Conservation (phyloP, 1,140 invertebrate species). For the Geopemphigus sp. region DNA sequence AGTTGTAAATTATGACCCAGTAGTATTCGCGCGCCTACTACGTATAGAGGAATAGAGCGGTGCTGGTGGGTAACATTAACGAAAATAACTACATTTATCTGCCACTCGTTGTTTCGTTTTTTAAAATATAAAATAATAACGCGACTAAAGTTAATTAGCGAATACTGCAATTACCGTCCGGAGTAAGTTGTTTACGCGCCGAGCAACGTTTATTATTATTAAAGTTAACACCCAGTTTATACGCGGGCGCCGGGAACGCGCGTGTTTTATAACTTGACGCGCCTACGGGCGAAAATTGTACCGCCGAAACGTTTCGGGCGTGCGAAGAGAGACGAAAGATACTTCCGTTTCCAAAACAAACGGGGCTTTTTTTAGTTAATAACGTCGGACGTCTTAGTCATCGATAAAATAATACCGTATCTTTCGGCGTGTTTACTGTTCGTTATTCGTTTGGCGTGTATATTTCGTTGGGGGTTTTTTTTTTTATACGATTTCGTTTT, state of each 20-base stretch:
- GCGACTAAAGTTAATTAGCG: constrained; percentile 27
- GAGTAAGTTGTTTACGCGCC: constrained; percentile 1
- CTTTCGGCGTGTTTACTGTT: too few species aligned
- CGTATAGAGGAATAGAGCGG: neutral
- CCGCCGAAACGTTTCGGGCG: too few species aligned
- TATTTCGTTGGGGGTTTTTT: too few species aligned
- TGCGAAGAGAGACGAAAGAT: too few species aligned
- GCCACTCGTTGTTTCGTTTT: constrained; percentile 4
- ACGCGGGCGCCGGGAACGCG: neutral
- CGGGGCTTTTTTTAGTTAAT: too few species aligned
- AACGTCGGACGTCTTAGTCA: too few species aligned
- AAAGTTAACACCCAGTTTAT: constrained; percentile 20
- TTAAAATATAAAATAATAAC: constrained; percentile 24
- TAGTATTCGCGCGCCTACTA: neutral
- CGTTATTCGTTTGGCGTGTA: too few species aligned
- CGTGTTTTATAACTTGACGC: constrained; percentile 12
- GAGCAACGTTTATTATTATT: constrained; percentile 22
- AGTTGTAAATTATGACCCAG: neutral
- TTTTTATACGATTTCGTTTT: too few species aligned
- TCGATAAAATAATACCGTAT: too few species aligned
- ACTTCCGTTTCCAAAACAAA: neutral
- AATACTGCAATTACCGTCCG: constrained; percentile 9
- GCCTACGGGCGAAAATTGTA: neutral
- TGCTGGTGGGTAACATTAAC: constrained; percentile 17
- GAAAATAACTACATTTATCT: neutral